Evolutionary conservation across 2,113 vertebrate genomes (phyloP).

Genomic region (Amia ocellicauda): DNA sequence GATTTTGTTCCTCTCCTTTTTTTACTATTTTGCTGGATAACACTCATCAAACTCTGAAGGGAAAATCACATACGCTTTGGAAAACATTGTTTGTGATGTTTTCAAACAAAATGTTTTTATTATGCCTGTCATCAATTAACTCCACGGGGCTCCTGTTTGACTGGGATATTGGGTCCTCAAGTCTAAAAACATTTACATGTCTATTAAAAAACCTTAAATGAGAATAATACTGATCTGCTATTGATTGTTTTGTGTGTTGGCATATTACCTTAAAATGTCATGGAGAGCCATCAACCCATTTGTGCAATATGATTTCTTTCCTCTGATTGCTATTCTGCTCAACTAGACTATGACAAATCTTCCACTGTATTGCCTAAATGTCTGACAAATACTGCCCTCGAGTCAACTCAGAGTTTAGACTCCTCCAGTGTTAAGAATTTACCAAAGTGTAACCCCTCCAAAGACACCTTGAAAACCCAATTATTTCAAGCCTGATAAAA

Average conservation of each 20-base stretch:
- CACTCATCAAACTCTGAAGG: slow-evolving; percentile 18
- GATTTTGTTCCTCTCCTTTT: slow-evolving; percentile 12
- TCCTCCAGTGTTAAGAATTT: slow-evolving; percentile 10
- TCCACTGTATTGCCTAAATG: slow-evolving; percentile 6
- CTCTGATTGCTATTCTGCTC: not conserved
- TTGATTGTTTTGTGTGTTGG: too few relatives aligned
- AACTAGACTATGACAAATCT: not conserved
- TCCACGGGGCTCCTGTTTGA: slow-evolving; percentile 37
- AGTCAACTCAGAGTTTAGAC: slow-evolving; percentile 15
- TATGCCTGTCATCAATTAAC: slow-evolving; percentile 30
- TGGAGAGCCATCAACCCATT: too few relatives aligned
- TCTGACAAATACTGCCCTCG: slow-evolving; percentile 21
- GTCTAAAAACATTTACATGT: not conserved
- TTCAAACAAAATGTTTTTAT: slow-evolving; percentile 34
- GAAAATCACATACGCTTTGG: slow-evolving; percentile 13
- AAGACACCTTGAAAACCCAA: slow-evolving; percentile 8
- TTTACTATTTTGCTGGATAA: slow-evolving; percentile 18
- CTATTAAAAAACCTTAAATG: not conserved
- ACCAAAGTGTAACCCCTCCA: not conserved
- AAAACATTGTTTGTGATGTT: slow-evolving; percentile 39
- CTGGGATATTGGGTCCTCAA: slow-evolving; percentile 12
- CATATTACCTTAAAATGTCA: too few relatives aligned
- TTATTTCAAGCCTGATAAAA: slow-evolving; percentile 30
- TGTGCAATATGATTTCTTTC: too few relatives aligned
- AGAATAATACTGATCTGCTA: not conserved